These are phyloP conservation scores for Dicaeum eximium DNA, from an alignment of 2,113 vertebrate species.

Conservation along the genomic window DNA sequence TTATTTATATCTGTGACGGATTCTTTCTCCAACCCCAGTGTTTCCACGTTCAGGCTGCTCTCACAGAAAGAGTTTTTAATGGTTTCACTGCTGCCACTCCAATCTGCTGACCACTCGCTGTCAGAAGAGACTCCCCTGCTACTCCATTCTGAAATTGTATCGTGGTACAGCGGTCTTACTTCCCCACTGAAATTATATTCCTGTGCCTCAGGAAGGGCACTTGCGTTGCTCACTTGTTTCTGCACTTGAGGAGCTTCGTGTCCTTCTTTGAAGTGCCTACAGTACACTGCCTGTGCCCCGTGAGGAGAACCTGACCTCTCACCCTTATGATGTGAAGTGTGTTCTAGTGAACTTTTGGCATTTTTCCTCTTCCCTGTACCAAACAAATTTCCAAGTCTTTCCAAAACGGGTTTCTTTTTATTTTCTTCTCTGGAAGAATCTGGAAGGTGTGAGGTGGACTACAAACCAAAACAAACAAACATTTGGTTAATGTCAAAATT, in stretches of 20 bases:
- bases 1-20: constrained; percentile 46
- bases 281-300: neutral
- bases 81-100: constrained; percentile 33
- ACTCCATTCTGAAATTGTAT: constrained; percentile 59
- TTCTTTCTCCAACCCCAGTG: constrained; percentile 37
- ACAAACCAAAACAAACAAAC: constrained; percentile 18
- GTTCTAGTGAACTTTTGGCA: constrained; percentile 58
- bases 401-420: constrained; percentile 77
- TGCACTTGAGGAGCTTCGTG: constrained; percentile 16
- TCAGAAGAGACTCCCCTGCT: constrained; percentile 35
- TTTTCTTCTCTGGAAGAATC: constrained; percentile 70
- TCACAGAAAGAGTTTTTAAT: constrained; percentile 59
- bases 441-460: constrained; percentile 73
- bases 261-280: constrained; percentile 13
- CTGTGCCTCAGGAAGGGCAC: neutral
- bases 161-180: neutral
- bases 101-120: constrained; percentile 52
- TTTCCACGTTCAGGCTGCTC: constrained; percentile 56
- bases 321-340: neutral
- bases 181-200: constrained; percentile 44
- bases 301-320: constrained; percentile 27
- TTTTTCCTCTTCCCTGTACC: constrained; percentile 69
- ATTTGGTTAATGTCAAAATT: neutral
- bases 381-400: constrained; percentile 76
- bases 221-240: neutral